phyloP scores from a whole-genome alignment of 2,797 vertebrate species.

The Tympanoctomys barrerae region DNA sequence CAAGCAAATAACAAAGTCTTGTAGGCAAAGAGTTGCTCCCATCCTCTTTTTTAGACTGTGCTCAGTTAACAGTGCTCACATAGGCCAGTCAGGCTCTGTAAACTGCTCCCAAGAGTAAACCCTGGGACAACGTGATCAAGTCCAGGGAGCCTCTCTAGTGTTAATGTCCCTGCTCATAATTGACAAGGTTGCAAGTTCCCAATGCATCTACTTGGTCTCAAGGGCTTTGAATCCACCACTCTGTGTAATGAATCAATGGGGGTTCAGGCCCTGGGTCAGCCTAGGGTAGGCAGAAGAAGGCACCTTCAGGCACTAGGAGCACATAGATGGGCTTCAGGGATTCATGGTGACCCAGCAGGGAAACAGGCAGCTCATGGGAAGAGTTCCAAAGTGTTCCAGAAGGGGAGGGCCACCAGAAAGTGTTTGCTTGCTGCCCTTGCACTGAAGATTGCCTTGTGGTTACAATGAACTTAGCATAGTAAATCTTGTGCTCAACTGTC shows the following conservation, averaged over 20 bases:
- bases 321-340: too few species aligned
- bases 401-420: not conserved
- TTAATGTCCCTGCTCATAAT: not conserved
- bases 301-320: fast-evolving
- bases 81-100: not conserved
- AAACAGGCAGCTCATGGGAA: not conserved
- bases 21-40: not conserved
- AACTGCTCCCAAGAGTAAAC: too few species aligned
- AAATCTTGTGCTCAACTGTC: not conserved
- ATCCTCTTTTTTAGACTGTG: not conserved
- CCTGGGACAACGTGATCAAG: not conserved
- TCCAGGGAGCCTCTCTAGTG: not conserved
- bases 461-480: not conserved
- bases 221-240: not conserved
- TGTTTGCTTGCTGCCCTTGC: not conserved
- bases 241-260: too few species aligned
- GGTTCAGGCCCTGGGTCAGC: too few species aligned
- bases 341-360: too few species aligned
- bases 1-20: not conserved
- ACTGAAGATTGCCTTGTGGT: not conserved
- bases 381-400: not conserved
- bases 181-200: not conserved
- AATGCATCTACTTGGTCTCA: not conserved
- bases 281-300: too few species aligned
- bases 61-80: not conserved